Percentiles rank a stretch among this genome's conserved stretches.
Evolutionary conservation across 2,888 invertebrate genomes (phyloP).

Genomic region (Acrocera orbiculus): DNA sequence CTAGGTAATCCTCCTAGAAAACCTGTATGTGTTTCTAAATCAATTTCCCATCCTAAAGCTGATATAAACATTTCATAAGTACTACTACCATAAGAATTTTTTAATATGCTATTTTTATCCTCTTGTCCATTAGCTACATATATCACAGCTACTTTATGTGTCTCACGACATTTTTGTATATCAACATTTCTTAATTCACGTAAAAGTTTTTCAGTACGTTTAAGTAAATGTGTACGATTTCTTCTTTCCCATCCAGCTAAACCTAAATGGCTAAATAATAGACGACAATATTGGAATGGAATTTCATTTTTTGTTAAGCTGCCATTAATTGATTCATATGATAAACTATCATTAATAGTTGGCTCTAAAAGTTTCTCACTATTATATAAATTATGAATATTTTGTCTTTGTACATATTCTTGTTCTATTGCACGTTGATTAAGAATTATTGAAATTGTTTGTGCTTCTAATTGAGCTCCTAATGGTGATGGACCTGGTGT

Average conservation of each 20-base stretch:
- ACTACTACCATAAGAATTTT: conserved; percentile 80
- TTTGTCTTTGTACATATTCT: conserved; percentile 40
- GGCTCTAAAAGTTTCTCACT: too few species aligned
- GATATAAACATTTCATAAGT: conserved; percentile 75
- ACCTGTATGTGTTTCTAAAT: conserved; percentile 85
- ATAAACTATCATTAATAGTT: conserved; percentile 19
- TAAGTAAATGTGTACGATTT: conserved; percentile 64
- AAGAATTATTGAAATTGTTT: conserved; percentile 68
- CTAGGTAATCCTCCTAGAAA: conserved; percentile 85
- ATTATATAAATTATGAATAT: neutral
- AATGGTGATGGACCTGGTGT: conserved; percentile 60
- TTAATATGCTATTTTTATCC: conserved; percentile 76
- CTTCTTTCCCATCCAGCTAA: conserved; percentile 79
- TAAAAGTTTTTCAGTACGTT: conserved; percentile 73
- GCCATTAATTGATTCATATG: conserved; percentile 32
- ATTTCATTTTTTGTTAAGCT: conserved; percentile 36
- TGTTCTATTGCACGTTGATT: conserved; percentile 72
- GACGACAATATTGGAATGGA: conserved; percentile 69
- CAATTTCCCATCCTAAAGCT: conserved; percentile 54
- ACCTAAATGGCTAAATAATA: conserved; percentile 83
- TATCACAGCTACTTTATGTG: conserved; percentile 93
- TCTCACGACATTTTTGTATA: conserved; percentile 75
- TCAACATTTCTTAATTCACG: conserved; percentile 87
- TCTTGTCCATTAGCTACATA: conserved; percentile 97
- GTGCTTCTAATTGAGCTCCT: conserved; percentile 59